A percentile compares a stretch with the other conserved stretches of the same genome.
Conservation (phyloP, 2,888 invertebrate species). For the Cotesia congregata region DNA sequence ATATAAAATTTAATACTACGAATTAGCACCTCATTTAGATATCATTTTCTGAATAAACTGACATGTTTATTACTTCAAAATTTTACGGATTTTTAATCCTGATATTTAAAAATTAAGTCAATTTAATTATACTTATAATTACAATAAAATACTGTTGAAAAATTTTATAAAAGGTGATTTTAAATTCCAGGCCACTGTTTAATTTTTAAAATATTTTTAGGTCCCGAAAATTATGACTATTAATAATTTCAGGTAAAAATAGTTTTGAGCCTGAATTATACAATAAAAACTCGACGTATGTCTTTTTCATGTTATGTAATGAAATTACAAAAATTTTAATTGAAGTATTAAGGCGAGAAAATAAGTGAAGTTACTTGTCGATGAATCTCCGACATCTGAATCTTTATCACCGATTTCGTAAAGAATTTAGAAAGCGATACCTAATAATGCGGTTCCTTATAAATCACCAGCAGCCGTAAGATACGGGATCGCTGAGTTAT, state of each 20-base stretch:
- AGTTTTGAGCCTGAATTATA: conserved; percentile 35
- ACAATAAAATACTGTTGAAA: background rate
- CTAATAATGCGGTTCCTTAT: conserved; percentile 84
- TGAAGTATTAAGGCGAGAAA: background rate
- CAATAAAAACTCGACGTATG: background rate
- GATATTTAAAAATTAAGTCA: background rate
- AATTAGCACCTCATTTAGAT: background rate
- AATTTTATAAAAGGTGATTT: background rate
- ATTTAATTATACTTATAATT: background rate
- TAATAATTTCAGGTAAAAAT: conserved; percentile 33
- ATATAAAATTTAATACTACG: background rate
- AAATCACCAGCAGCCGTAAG: conserved; percentile 91
- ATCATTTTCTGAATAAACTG: background rate
- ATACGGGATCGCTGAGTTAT: conserved; percentile 92
- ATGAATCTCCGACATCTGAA: conserved; percentile 80
- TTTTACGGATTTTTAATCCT: background rate
- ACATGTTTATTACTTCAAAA: background rate
- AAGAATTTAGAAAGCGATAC: conserved; percentile 81
- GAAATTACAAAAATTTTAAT: background rate
- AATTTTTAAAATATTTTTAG: background rate
- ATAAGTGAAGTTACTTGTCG: background rate
- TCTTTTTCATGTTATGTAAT: background rate
- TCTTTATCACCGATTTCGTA: conserved; percentile 83
- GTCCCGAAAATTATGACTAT: conserved; percentile 10
- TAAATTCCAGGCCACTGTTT: background rate